Conservation (phyloP, 2,797 vertebrate species). For the Tiaroga cobitis region DNA sequence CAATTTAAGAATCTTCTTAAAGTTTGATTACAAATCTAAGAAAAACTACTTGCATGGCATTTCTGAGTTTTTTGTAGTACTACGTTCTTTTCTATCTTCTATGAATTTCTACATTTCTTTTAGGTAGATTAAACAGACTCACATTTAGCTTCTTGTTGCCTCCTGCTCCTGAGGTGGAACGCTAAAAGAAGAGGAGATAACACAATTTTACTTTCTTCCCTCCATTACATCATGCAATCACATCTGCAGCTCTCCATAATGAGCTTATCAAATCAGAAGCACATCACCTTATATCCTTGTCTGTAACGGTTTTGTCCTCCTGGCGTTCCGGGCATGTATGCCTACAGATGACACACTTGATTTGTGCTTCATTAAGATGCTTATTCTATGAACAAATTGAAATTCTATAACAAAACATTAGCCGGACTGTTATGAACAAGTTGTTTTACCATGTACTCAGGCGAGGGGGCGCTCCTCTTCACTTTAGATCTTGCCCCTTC, state of each 20-base stretch:
- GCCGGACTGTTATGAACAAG: no score
- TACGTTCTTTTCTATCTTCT: neutral
- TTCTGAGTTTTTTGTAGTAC: neutral
- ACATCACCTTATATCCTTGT: conserved; percentile 65
- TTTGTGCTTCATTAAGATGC: conserved; percentile 1
- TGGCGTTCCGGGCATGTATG: conserved; percentile 72
- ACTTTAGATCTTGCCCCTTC: conserved; percentile 58
- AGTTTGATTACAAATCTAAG: neutral
- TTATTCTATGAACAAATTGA: neutral
- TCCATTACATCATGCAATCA: conserved; percentile 7
- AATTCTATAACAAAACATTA: neutral
- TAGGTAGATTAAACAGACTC: conserved; percentile 50
- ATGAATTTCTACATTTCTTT: neutral
- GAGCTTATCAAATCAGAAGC: neutral
- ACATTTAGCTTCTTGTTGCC: conserved; percentile 73
- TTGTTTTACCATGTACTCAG: conserved; percentile 69
- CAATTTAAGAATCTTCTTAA: neutral
- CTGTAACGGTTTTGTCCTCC: conserved; percentile 67
- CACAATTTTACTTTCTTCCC: neutral
- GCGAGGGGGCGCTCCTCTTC: conserved; percentile 68
- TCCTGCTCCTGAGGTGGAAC: conserved; percentile 75
- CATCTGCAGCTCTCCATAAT: neutral
- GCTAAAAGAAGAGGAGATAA: conserved; percentile 48
- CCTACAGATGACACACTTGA: conserved; percentile 63
- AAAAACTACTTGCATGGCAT: neutral